Percentiles rank a stretch among this genome's conserved stretches.
Evolutionary conservation across 1,140 invertebrate species (phyloP).

Genomic region (Hetaerina americana): DNA sequence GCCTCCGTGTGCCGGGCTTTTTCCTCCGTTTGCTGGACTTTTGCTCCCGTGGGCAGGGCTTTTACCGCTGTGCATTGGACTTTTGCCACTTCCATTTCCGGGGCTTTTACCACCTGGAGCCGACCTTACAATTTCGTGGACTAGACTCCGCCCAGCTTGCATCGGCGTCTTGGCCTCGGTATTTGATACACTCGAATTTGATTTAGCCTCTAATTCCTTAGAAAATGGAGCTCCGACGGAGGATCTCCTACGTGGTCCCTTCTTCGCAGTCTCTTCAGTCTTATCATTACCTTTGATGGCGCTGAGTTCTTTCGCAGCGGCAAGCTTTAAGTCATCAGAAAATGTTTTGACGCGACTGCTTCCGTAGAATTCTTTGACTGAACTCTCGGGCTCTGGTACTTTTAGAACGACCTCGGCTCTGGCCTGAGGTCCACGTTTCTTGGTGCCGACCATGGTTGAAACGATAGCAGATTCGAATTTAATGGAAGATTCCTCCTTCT

Average conservation of each 20-base stretch:
- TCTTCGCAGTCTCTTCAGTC: not conserved
- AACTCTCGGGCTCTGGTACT: not conserved
- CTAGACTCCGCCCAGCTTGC: not conserved
- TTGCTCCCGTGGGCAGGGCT: not conserved
- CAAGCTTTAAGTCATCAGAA: not conserved
- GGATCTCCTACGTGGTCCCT: not conserved
- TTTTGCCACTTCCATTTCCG: too few relatives aligned
- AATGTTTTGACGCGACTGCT: not conserved
- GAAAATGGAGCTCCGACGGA: not conserved
- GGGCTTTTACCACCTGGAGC: too few relatives aligned
- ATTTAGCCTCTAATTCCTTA: too few relatives aligned
- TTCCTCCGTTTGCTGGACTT: not conserved
- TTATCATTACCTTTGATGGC: not conserved
- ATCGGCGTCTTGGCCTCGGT: not conserved
- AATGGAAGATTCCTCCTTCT: not conserved
- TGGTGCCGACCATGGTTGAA: not conserved
- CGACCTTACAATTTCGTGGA: too few relatives aligned
- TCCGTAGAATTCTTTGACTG: not conserved
- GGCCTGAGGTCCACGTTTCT: not conserved
- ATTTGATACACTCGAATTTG: too few relatives aligned
- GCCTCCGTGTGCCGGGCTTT: not conserved
- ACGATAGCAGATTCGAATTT: not conserved
- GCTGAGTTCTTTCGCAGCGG: not conserved
- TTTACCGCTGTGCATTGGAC: too few relatives aligned
- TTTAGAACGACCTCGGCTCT: not conserved